Conservation (phyloP, 2,797 vertebrate genomes). For the Phoebastria nigripes region DNA sequence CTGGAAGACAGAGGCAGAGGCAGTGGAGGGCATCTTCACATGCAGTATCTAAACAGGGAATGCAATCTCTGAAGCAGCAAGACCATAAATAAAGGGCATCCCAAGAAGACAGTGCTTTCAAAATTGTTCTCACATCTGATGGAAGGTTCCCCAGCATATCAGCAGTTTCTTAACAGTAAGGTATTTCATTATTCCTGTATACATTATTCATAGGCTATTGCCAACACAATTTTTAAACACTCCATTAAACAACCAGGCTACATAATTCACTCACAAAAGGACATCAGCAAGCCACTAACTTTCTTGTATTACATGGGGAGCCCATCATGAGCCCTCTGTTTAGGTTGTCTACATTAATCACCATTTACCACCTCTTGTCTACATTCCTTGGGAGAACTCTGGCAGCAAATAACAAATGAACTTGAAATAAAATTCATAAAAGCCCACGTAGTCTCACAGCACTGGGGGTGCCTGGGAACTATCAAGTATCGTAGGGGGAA, state of each 20-base stretch:
- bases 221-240: conserved; percentile 52
- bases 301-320: conserved; percentile 25
- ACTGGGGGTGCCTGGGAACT: neutral
- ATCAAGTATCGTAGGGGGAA: neutral
- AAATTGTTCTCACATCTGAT: conserved; percentile 6
- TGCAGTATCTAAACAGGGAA: neutral
- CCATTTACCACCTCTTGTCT: conserved; percentile 2
- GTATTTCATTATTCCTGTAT: conserved; percentile 5
- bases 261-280: conserved; percentile 31
- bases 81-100: conserved; percentile 37
- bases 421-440: conserved; percentile 21
- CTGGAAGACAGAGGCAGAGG: neutral
- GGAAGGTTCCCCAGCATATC: conserved; percentile 19
- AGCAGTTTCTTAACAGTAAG: conserved; percentile 29
- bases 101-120: conserved; percentile 23
- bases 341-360: conserved; percentile 32
- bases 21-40: neutral
- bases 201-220: conserved; percentile 53
- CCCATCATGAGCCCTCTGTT: neutral
- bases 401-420: conserved; percentile 3
- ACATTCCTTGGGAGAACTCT: conserved; percentile 25
- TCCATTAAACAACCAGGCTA: conserved; percentile 49
- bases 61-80: neutral
- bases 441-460: neutral
- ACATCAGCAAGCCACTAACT: conserved; percentile 23